phyloP scores from a whole-genome alignment of 2,797 vertebrate genomes.

The Oreochromis grahami region DNA sequence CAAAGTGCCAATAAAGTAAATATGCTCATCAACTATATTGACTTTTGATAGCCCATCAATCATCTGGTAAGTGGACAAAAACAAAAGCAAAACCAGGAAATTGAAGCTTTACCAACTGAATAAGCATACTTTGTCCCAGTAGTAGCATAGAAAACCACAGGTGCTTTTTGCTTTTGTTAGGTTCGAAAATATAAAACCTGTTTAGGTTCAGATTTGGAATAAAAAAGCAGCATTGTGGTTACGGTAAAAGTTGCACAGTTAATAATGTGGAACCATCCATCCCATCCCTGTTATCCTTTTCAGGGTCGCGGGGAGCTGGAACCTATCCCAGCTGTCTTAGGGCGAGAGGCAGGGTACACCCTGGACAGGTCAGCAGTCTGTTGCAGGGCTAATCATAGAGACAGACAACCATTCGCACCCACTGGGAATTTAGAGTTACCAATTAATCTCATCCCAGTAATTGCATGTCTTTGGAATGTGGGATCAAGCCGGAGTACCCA shows the following conservation, averaged over 20 bases:
- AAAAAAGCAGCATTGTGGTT: background rate
- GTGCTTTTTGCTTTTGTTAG: background rate
- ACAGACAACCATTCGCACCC: background rate
- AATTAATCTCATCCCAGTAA: background rate
- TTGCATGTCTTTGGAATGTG: background rate
- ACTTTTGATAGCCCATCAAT: background rate
- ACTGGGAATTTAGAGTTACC: background rate
- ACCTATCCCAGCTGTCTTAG: background rate
- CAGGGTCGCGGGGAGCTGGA: background rate
- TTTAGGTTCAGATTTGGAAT: background rate
- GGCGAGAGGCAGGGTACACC: background rate
- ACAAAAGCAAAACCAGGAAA: background rate
- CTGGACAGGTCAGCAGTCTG: background rate
- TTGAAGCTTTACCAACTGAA: background rate
- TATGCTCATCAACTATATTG: background rate
- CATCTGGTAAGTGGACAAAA: background rate
- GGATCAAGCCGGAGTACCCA: background rate
- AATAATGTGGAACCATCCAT: background rate
- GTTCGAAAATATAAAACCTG: accelerated
- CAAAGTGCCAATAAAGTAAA: background rate
- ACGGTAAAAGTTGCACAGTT: background rate
- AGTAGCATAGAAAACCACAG: background rate
- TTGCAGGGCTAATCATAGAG: background rate
- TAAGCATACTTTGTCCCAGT: background rate
- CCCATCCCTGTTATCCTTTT: too few species aligned